Conservation (phyloP, 2,888 invertebrate species). For the Pedicia rivosa region DNA sequence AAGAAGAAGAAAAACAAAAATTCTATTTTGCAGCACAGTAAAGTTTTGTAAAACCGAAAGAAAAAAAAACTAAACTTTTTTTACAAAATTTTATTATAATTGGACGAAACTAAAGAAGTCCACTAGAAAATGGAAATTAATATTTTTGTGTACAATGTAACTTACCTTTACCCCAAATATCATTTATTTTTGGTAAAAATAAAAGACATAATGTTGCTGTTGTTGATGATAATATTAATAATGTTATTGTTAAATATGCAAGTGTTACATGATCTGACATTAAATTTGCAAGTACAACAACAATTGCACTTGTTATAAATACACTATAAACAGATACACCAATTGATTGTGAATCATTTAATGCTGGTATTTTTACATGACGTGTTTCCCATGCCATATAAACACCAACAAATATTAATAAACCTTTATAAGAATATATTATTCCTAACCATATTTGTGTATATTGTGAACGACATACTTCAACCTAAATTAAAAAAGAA, state of each 20-base stretch:
- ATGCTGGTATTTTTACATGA: constrained; percentile 76
- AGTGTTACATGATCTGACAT: constrained; percentile 67
- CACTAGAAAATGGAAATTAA: no score
- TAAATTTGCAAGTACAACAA: constrained; percentile 76
- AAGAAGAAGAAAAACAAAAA: no score
- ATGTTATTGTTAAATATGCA: constrained; percentile 66
- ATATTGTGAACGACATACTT: constrained; percentile 75
- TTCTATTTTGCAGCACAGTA: no score
- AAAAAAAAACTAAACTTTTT: no score
- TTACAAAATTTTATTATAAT: no score
- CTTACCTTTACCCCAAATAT: constrained; percentile 48
- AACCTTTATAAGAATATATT: constrained; percentile 78
- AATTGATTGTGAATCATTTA: constrained; percentile 89
- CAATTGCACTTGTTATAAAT: constrained; percentile 73
- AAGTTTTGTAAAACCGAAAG: no score
- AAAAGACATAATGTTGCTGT: constrained; percentile 73
- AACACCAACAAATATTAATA: constrained; percentile 73
- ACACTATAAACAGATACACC: constrained; percentile 86
- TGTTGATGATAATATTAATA: constrained; percentile 69
- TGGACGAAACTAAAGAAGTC: no score
- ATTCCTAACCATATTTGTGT: constrained; percentile 82
- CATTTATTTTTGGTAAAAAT: constrained; percentile 72
- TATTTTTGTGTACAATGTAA: constrained; percentile 11
- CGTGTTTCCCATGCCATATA: constrained; percentile 96
- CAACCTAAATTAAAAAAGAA: constrained; percentile 43